phyloP scores from a whole-genome alignment of 1,140 invertebrate species.

The Eubasilissa regina region DNA sequence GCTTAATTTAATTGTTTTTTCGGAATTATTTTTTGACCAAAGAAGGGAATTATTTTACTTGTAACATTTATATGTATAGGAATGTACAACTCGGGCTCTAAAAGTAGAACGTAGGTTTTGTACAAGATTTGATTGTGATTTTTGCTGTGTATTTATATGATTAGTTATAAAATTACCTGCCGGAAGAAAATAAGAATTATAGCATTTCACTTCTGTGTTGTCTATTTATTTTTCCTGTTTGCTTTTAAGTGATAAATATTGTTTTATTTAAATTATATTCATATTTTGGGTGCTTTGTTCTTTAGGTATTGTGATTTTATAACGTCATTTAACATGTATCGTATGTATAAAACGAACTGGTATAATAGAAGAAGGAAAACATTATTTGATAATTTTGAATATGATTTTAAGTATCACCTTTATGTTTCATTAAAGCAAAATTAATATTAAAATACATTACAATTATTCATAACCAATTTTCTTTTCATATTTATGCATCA shows the following conservation, averaged over 20 bases:
- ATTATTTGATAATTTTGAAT: background rate
- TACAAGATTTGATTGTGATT: constrained; percentile 39
- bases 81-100: background rate
- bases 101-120: constrained; percentile 30
- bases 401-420: too few relatives aligned
- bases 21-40: constrained; percentile 26
- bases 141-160: constrained; percentile 32
- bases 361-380: background rate
- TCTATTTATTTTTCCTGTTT: constrained; percentile 6
- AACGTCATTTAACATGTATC: constrained; percentile 4
- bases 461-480: too few relatives aligned
- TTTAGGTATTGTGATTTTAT: constrained; percentile 28
- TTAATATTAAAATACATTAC: too few relatives aligned
- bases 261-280: background rate
- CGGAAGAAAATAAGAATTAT: constrained; percentile 5
- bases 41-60: constrained; percentile 25
- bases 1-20: too few relatives aligned
- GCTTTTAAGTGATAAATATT: constrained; percentile 14
- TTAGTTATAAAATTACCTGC: constrained; percentile 16
- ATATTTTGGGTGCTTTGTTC: constrained; percentile 30
- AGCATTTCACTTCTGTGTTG: background rate
- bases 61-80: background rate
- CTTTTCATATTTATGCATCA: background rate
- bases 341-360: too few relatives aligned
- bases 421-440: too few relatives aligned